Conservation (phyloP, 1,140 invertebrate genomes). For the Sycophaga agraensis region DNA sequence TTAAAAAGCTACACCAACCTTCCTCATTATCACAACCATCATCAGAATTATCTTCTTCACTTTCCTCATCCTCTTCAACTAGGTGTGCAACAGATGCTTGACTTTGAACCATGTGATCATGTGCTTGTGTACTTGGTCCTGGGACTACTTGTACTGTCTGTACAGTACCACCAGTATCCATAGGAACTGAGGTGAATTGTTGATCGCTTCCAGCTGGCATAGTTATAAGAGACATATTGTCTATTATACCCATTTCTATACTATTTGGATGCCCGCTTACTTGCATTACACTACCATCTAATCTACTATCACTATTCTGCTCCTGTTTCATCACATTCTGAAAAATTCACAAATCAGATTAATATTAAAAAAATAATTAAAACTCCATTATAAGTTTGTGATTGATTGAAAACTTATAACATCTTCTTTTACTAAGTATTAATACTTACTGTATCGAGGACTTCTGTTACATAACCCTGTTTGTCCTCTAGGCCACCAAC, state of each 20-base stretch:
- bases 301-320: slow-evolving; percentile 48
- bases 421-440: not conserved
- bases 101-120: slow-evolving; percentile 46
- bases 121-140: slow-evolving; percentile 49
- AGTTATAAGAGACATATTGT: slow-evolving; percentile 51
- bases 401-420: not conserved
- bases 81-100: slow-evolving; percentile 42
- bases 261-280: slow-evolving; percentile 48
- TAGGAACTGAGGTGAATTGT: slow-evolving; percentile 56
- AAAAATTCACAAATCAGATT: slow-evolving; percentile 11
- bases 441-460: slow-evolving; percentile 44
- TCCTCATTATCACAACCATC: slow-evolving; percentile 55
- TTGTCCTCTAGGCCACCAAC: slow-evolving; percentile 53
- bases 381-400: not conserved
- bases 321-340: slow-evolving; percentile 53
- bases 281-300: slow-evolving; percentile 52
- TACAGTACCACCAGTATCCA: slow-evolving; percentile 46
- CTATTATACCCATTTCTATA: slow-evolving; percentile 52
- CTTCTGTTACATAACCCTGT: slow-evolving; percentile 47
- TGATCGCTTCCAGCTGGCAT: slow-evolving; percentile 40
- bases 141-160: slow-evolving; percentile 49
- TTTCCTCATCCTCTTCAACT: slow-evolving; percentile 49
- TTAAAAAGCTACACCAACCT: slow-evolving; percentile 34
- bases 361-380: not conserved
- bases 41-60: slow-evolving; percentile 54